Base-by-base conservation (phyloP, 2,888 invertebrate genomes). In the Pteria penguin region DNA sequence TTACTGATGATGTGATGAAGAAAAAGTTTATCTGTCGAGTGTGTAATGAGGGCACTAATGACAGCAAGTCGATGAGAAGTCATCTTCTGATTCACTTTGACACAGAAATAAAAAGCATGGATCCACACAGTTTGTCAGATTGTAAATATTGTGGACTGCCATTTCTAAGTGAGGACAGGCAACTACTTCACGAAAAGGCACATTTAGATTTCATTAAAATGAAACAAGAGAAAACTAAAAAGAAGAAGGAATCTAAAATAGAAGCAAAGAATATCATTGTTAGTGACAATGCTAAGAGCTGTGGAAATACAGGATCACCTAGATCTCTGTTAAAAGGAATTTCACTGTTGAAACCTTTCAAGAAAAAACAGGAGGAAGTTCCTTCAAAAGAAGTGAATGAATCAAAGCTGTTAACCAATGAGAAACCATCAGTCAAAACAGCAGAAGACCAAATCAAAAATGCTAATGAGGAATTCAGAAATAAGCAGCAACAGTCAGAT, bases 61-160 rank as follows among this genome's bases (percentile, higher is more conserved):
- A 18, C 8, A 55, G 5, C 8, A 45, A 45, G 18, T 8, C 22
- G n/a, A 36, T 69, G 36, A 33, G 31, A 36, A 24, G n/a, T 1
- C 70, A 70, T 52, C 29, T 70, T 29, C 33, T 45, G 8, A 36
- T 22, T 26, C 70, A 70, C 33, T 61, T 27, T n/a, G 24, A 29
- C 14, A 26, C 57, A 3, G 32, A 55, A 31, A 32, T 31, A 22
- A 24, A 52, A 45, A 45, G 52, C n/a, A 45, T 61, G 8, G 60
- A 61, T 52, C 70, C 61, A 0, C 24, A 61, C 22, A 26, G n/a
- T 61, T 61, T 70, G 14, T 61, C 58, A 58, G 76, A 77, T 22
- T 77, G 76, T n/a, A 45, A 22, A 29, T 45, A 45, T 27, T 77
- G 76, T 65, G 76, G 76, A 27, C 55, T 62, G 31, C 76, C 76